Percentiles rank a stretch among this genome's conserved stretches.
Evolutionary conservation across 2,113 vertebrate genomes (phyloP).

Genomic region (Sinosuthora webbiana): DNA sequence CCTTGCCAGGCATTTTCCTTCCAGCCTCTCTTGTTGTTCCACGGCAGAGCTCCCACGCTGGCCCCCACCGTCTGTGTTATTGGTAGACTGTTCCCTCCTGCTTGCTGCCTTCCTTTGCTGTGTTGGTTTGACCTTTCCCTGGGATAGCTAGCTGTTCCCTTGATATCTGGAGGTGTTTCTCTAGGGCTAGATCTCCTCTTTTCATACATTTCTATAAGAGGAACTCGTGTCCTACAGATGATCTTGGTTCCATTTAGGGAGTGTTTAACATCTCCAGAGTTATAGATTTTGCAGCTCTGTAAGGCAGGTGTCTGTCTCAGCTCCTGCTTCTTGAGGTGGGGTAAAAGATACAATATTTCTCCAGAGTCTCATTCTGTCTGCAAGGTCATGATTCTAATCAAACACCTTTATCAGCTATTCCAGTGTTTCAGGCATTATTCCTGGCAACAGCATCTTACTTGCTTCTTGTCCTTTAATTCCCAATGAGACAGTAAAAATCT

Average conservation of each 20-base stretch:
- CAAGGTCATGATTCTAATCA: constrained; percentile 52
- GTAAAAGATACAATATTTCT: constrained; percentile 25
- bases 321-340: background rate
- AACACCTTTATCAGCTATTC: constrained; percentile 60
- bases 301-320: background rate
- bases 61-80: background rate
- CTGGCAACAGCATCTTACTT: constrained; percentile 47
- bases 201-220: background rate
- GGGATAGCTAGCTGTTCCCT: constrained; percentile 2
- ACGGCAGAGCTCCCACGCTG: background rate
- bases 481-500: constrained; percentile 48
- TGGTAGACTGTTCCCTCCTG: background rate
- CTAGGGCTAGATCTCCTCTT: background rate
- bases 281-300: constrained; percentile 1
- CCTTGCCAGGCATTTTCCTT: constrained; percentile 16
- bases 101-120: background rate
- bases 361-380: constrained; percentile 28
- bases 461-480: constrained; percentile 54
- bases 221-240: constrained; percentile 41
- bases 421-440: constrained; percentile 36
- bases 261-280: constrained; percentile 6
- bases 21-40: background rate
- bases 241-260: constrained; percentile 39
- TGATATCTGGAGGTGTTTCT: constrained; percentile 26
- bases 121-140: constrained; percentile 29